Evolutionary conservation across 2,888 invertebrate genomes (phyloP).

Genomic region (Caenorhabditis sp.): DNA sequence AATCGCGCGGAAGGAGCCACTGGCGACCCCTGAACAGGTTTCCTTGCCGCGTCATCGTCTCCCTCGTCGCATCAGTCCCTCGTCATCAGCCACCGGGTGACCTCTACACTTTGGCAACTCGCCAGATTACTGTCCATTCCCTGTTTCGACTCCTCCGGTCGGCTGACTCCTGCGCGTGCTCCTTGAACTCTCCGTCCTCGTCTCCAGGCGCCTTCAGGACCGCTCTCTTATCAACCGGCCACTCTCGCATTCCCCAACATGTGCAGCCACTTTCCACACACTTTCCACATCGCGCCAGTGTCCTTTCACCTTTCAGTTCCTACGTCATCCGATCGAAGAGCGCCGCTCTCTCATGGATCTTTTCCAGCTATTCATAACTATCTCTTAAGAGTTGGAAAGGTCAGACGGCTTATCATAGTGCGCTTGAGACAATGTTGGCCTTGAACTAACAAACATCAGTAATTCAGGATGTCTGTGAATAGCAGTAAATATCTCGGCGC

Average conservation of each 20-base stretch:
- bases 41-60: conserved; percentile 15
- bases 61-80: neutral
- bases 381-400: too few species aligned
- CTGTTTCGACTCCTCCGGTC: conserved; percentile 2
- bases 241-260: conserved; percentile 5
- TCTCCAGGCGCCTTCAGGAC: conserved; percentile 7
- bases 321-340: conserved; percentile 25
- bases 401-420: too few species aligned
- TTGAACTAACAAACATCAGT: too few species aligned
- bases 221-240: conserved; percentile 12
- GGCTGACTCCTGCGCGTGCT: neutral
- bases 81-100: conserved; percentile 19
- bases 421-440: too few species aligned
- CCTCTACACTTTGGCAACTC: conserved; percentile 51
- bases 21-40: conserved; percentile 10
- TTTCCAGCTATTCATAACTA: too few species aligned
- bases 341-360: neutral
- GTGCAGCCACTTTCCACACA: conserved; percentile 9
- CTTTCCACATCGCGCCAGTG: conserved; percentile 1
- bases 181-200: neutral
- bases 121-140: conserved; percentile 34
- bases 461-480: too few species aligned
- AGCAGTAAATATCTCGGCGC: too few species aligned
- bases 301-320: conserved; percentile 16
- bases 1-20: conserved; percentile 2